Base-by-base conservation (phyloP, 2,113 vertebrate species). In the Embiotoca jacksoni region DNA sequence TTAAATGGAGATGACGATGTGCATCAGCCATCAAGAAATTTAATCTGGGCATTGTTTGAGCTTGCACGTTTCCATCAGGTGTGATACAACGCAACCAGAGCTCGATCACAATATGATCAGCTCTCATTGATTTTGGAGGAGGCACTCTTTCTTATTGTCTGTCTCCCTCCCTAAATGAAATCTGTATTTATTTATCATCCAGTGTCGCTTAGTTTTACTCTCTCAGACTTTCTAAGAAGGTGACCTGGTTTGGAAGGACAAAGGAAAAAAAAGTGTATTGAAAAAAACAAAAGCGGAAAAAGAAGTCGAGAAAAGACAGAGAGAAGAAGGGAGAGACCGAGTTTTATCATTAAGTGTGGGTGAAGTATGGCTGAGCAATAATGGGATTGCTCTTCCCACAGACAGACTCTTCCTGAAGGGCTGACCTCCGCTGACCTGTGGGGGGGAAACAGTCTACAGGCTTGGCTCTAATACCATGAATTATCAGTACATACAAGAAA, bases 361-460 rank as follows among this genome's bases (percentile, higher is more conserved):
- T 58, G 49, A 83, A 73, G 63, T 62, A 58, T 62, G 57, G 66
- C 32, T 23, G 15, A 68, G 70, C 63, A 79, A 75, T 59, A 81
- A 83, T 39, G 57, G 37, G 81, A 80, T 73, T 75, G 65, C 60
- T 75, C 57, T 62, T 88, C 75, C 81, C 82, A 85, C 80, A 86
- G 82, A 84, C 79, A 62, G 64, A 49, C 76, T 89, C 76, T 80
- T 85, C 69, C 83, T 85, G 52, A 50, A 47, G 59, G 32, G 49
- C 63, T 78, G 62, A 85, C 63, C 87, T 88, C 64, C 78, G 37
- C 61, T 69, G 65, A 84, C 72, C 72, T 66, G 63, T 58, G 78
- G 81, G 80, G 78, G 68, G 7, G 39, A 72, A 72, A 61, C 70
- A 73, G 63, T 69, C 64, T 72, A 39, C 68, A 81, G 76, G 11